These are phyloP conservation scores for Porites cylindrica DNA, from an alignment of 92 coral and sea anemone genomes.

Conservation along the genomic window DNA sequence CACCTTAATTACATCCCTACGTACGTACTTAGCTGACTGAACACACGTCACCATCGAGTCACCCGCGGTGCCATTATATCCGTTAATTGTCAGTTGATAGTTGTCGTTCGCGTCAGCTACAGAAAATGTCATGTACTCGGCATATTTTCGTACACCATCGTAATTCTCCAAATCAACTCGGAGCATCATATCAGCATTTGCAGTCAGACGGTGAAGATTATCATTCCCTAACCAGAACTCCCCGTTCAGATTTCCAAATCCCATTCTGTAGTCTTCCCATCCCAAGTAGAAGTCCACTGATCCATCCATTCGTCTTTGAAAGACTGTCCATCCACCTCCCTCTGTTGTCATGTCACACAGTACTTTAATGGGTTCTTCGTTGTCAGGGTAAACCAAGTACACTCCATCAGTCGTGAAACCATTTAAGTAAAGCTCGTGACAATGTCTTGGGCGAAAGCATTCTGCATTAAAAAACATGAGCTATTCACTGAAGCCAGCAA, in stretches of 20 bases:
- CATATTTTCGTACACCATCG: conserved; percentile 42
- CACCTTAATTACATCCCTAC: no score
- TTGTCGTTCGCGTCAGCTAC: conserved; percentile 38
- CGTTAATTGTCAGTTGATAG: conserved; percentile 35
- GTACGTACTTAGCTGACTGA: conserved; percentile 6
- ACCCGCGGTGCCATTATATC: conserved; percentile 54
- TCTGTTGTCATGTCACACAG: conserved; percentile 43
- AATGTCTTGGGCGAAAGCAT: not conserved
- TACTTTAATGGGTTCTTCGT: conserved; percentile 32
- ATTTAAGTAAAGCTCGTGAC: conserved; percentile 8
- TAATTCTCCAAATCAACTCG: conserved; percentile 69
- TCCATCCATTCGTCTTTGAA: conserved; percentile 44
- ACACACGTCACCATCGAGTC: conserved; percentile 1
- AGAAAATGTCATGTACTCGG: conserved; percentile 49
- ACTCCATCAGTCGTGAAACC: conserved; percentile 18
- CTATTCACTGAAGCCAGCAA: no score
- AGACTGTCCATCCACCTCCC: conserved; percentile 43
- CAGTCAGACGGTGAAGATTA: conserved; percentile 55
- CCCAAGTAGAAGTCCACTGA: conserved; percentile 35
- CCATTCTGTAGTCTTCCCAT: conserved; percentile 42
- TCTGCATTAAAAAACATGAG: not conserved
- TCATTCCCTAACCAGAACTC: conserved; percentile 69
- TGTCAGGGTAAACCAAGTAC: conserved; percentile 34
- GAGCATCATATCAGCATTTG: conserved; percentile 18
- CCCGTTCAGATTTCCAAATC: conserved; percentile 63